Conservation (phyloP, 1,140 invertebrate genomes). For the Drosophila parabipectinata region DNA sequence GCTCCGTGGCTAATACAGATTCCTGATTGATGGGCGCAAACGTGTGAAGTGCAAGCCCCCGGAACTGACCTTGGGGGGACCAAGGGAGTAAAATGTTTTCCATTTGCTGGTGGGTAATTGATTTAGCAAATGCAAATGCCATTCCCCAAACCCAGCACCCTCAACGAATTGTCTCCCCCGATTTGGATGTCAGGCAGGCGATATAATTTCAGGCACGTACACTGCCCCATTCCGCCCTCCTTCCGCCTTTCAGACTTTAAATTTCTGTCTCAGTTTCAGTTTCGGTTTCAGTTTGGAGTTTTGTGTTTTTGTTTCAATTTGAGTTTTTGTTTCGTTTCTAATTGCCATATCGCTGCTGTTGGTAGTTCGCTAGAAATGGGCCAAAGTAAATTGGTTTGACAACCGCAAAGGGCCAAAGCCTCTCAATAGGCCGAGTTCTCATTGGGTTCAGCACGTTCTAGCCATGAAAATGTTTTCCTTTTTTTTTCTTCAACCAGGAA, state of each 20-base stretch:
- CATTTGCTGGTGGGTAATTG: slow-evolving; percentile 25
- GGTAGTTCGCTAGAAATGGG: slow-evolving; percentile 18
- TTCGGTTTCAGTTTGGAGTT: slow-evolving; percentile 9
- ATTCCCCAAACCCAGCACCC: background rate
- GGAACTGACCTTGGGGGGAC: slow-evolving; percentile 15
- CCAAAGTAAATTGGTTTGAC: slow-evolving; percentile 64
- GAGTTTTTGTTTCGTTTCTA: slow-evolving; percentile 32
- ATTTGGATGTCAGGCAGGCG: slow-evolving; percentile 31
- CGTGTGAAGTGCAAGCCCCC: slow-evolving; percentile 23
- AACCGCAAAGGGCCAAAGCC: slow-evolving; percentile 29
- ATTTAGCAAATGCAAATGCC: slow-evolving; percentile 47
- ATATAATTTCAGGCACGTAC: slow-evolving; percentile 64
- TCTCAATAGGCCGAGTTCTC: slow-evolving; percentile 20
- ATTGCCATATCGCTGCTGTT: slow-evolving; percentile 44
- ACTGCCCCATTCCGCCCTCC: slow-evolving; percentile 19
- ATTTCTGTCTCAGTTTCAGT: slow-evolving; percentile 26
- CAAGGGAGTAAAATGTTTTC: background rate
- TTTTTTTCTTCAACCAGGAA: slow-evolving; percentile 18
- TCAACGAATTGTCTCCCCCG: slow-evolving; percentile 19
- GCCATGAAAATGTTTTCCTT: slow-evolving; percentile 48
- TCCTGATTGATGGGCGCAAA: slow-evolving; percentile 37
- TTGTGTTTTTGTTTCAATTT: slow-evolving; percentile 8
- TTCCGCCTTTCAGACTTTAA: slow-evolving; percentile 28
- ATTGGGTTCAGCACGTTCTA: slow-evolving; percentile 35
- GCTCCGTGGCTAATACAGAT: background rate